These are phyloP conservation scores for Tachypleus tridentatus DNA, from an alignment of 1,140 invertebrate species.

Conservation along the genomic window DNA sequence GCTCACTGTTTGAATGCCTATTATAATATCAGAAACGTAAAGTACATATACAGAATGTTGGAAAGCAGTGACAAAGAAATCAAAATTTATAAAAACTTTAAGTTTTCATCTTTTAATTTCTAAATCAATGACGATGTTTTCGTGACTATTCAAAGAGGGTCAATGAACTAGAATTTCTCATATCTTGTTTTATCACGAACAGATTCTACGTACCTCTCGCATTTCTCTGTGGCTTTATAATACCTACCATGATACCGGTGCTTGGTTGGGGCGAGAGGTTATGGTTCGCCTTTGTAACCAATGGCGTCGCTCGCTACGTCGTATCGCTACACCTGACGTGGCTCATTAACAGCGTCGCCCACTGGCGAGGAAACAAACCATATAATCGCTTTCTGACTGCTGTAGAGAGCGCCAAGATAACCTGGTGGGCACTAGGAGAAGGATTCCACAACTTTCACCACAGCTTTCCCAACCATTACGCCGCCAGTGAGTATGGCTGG, in stretches of 20 bases:
- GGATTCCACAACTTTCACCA: conserved; percentile 46
- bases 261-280: conserved; percentile 37
- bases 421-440: conserved; percentile 44
- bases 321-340: conserved; percentile 31
- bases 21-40: no score
- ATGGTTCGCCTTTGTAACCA: conserved; percentile 61
- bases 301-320: conserved; percentile 42
- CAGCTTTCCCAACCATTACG: conserved; percentile 40
- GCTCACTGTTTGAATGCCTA: no score
- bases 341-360: conserved; percentile 40
- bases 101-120: no score
- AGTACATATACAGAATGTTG: no score
- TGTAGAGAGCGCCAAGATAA: conserved; percentile 28
- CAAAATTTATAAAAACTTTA: no score
- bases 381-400: conserved; percentile 37
- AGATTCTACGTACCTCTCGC: conserved; percentile 34
- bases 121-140: no score
- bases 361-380: conserved; percentile 33
- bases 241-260: conserved; percentile 39
- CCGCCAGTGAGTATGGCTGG: conserved; percentile 37
- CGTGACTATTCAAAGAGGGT: no score
- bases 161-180: no score
- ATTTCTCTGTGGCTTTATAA: conserved; percentile 36
- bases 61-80: no score
- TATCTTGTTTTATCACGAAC: neutral